These are phyloP conservation scores for Phalacrocorax brasilianus DNA, from an alignment of 2,113 vertebrate genomes.

Conservation along the genomic window DNA sequence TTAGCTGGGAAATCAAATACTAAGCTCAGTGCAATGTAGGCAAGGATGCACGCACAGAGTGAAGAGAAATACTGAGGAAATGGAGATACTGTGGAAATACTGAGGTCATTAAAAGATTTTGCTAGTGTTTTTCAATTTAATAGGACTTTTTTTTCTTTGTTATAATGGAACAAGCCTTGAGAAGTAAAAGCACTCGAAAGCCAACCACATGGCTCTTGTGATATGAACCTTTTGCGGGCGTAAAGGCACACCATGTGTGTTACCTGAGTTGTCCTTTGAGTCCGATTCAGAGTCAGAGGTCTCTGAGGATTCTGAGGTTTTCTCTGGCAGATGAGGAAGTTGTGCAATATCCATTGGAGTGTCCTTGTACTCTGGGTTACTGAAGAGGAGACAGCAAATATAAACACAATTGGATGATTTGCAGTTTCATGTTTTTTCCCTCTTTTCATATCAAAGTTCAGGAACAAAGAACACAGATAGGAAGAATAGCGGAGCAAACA, in stretches of 20 bases:
- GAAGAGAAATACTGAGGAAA: neutral
- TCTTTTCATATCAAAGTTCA: conserved; percentile 18
- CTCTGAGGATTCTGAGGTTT: conserved; percentile 94
- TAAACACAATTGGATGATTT: neutral
- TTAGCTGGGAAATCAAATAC: neutral
- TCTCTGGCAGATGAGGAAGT: conserved; percentile 93
- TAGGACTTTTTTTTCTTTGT: neutral
- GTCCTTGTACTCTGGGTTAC: conserved; percentile 95
- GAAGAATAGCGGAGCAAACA: conserved; percentile 14
- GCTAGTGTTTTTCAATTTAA: neutral
- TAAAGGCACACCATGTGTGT: neutral
- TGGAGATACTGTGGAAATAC: neutral
- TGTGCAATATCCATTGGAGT: conserved; percentile 95
- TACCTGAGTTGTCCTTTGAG: conserved; percentile 98
- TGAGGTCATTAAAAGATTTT: neutral
- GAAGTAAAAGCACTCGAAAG: neutral
- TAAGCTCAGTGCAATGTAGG: neutral
- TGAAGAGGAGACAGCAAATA: conserved; percentile 64
- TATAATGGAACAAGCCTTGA: neutral
- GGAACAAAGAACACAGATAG: conserved; percentile 39
- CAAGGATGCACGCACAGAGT: neutral
- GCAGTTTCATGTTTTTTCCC: neutral
- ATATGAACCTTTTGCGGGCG: neutral
- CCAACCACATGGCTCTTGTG: neutral
- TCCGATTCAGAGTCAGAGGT: conserved; percentile 97